A percentile compares a stretch with the other conserved stretches of the same genome.
Conservation (phyloP, 1,140 invertebrate species). For the Monochamus saltuarius region DNA sequence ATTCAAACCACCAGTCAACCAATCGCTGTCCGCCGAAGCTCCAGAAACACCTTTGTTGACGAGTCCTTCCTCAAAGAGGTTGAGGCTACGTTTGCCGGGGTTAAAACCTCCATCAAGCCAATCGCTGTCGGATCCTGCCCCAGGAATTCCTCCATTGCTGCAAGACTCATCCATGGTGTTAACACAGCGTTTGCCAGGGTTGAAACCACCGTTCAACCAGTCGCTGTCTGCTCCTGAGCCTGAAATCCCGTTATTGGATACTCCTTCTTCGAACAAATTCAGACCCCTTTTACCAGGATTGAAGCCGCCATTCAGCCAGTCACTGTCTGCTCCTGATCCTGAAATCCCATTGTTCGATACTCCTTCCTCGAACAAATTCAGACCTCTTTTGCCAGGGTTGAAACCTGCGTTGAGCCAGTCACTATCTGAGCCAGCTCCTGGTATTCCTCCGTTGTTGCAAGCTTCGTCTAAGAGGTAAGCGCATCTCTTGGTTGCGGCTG, state of each 20-base stretch:
- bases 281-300: slow-evolving; percentile 24
- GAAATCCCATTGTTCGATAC: too few species aligned
- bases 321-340: slow-evolving; percentile 18
- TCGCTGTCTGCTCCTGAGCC: slow-evolving; percentile 18
- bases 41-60: slow-evolving; percentile 8
- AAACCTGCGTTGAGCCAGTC: slow-evolving; percentile 23
- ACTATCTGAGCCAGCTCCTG: slow-evolving; percentile 20
- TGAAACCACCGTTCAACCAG: slow-evolving; percentile 22
- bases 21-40: slow-evolving; percentile 22
- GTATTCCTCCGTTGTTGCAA: slow-evolving; percentile 13
- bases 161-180: slow-evolving; percentile 24
- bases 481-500: slow-evolving; percentile 11
- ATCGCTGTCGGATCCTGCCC: slow-evolving; percentile 20
- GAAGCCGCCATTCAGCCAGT: slow-evolving; percentile 22
- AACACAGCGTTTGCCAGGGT: slow-evolving; percentile 25
- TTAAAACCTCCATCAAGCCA: slow-evolving; percentile 24
- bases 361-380: slow-evolving; percentile 23
- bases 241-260: too few species aligned
- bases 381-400: slow-evolving; percentile 24
- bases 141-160: slow-evolving; percentile 19
- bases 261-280: slow-evolving; percentile 23
- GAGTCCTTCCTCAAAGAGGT: slow-evolving; percentile 24
- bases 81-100: slow-evolving; percentile 23
- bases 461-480: slow-evolving; percentile 25
- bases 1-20: slow-evolving; percentile 15